phyloP scores from a whole-genome alignment of 2,113 vertebrate species.

The Morone chrysops region DNA sequence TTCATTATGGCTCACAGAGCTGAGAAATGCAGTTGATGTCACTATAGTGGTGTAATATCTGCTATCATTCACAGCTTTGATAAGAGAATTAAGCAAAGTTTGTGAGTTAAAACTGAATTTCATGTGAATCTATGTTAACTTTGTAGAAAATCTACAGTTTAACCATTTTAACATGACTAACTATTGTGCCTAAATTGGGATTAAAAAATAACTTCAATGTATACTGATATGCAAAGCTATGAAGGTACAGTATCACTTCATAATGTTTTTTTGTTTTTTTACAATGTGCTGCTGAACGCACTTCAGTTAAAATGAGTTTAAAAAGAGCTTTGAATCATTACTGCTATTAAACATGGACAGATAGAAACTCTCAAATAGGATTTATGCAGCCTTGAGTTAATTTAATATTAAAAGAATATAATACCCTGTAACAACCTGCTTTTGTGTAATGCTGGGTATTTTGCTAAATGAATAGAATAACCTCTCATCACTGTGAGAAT shows the following conservation, averaged over 20 bases:
- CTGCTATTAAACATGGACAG: not conserved
- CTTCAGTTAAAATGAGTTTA: not conserved
- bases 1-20: not conserved
- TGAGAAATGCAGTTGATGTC: not conserved
- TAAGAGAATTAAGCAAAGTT: not conserved
- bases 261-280: not conserved
- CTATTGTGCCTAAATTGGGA: not conserved
- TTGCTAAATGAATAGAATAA: not conserved
- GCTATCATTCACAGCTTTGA: not conserved
- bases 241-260: not conserved
- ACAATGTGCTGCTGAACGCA: not conserved
- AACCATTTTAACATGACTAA: not conserved
- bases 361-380: too few species aligned
- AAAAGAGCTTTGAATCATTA: not conserved
- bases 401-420: not conserved
- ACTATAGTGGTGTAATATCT: too few species aligned
- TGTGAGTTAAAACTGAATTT: not conserved
- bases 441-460: not conserved
- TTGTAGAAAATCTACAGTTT: not conserved
- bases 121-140: not conserved
- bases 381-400: not conserved
- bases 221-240: not conserved
- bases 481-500: conserved; percentile 4
- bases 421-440: not conserved
- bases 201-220: not conserved